Evolutionary conservation across 2,888 invertebrate genomes (phyloP), one percentile per base, ranked within the genome.

Genomic region (Sinohyriopsis cumingii): DNA sequence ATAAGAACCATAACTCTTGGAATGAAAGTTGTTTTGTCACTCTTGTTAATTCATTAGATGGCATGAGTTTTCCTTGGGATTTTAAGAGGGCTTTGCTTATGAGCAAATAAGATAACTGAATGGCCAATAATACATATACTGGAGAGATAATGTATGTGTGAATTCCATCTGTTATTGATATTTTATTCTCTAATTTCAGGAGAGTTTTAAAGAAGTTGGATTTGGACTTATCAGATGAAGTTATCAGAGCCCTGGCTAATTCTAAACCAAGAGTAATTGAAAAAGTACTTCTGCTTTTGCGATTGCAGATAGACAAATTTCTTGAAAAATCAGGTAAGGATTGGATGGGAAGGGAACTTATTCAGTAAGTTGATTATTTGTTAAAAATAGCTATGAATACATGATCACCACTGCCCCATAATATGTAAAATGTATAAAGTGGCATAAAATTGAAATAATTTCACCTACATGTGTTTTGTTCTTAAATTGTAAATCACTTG

Each of bases 181-280:
- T 64, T 45, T 53, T 63, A n/a, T 33, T 45, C 5, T 59, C 60
- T 56, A 66, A 28, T 73, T 81, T 20, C 78, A 86, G 86, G 75
- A 63, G 77, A 71, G 85, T 85, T 12, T 72, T 86, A 33, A 65
- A 73, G 33, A 71, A 76, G 63, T 62, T 86, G 24, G 81, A 83
- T 62, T 72, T 86, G 22, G 86, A 86, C 62, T 70, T 86, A 18
- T 83, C 85, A 5, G 85, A 86, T 24, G 85, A 86, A 62, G 83
- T 86, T 5, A 81, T 85, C 20, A 65, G 81, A 33, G 81, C 84
- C 7, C 68, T 86, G 56, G 72, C 83, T 25, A 82, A 82, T 65
- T 67, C 75, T 64, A 84, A 85, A 66, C 79, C 77, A 7, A 76
- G 79, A 57, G 84, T 86, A 28, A 81, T 84, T 12, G 84, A 86